Conservation (phyloP, 2,888 invertebrate genomes). For the Drosophila acutilabella region DNA sequence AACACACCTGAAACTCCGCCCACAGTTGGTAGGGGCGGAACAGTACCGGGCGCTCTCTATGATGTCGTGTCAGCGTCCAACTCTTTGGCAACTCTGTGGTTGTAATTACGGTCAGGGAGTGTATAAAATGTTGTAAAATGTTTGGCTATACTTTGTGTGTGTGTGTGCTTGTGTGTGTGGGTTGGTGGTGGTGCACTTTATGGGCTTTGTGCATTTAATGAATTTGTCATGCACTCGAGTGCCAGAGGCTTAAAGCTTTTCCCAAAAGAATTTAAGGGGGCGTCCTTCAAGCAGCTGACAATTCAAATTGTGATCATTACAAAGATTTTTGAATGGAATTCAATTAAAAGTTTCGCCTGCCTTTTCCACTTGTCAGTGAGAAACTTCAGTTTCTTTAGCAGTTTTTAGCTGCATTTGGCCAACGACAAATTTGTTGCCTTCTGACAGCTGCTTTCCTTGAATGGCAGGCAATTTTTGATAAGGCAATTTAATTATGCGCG, state of each 20-base stretch:
- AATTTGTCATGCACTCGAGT: conserved; percentile 67
- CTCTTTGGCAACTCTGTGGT: conserved; percentile 54
- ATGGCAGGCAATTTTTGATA: conserved; percentile 66
- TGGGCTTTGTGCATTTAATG: conserved; percentile 63
- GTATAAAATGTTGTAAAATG: conserved; percentile 64
- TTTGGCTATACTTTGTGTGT: conserved; percentile 24
- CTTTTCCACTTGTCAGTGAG: conserved; percentile 12
- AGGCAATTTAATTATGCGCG: conserved; percentile 74
- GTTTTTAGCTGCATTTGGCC: conserved; percentile 30
- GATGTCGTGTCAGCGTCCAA: conserved; percentile 1
- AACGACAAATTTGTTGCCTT: conserved; percentile 46
- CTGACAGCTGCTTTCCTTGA: conserved; percentile 58
- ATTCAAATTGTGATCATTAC: conserved; percentile 69
- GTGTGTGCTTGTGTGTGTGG: neutral
- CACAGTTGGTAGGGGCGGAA: neutral
- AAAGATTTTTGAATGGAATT: conserved; percentile 70
- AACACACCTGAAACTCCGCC: conserved; percentile 47
- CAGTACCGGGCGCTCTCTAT: neutral
- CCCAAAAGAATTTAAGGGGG: conserved; percentile 32
- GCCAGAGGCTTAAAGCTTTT: conserved; percentile 53
- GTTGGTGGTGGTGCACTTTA: conserved; percentile 44
- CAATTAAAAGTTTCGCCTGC: conserved; percentile 70
- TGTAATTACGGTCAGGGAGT: conserved; percentile 73
- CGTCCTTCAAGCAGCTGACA: conserved; percentile 44
- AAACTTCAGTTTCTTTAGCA: neutral